Percentiles rank a stretch among this genome's conserved stretches.
These are phyloP conservation scores for Mormyrus hasselquistii DNA, from an alignment of 2,797 vertebrate genomes.

Conservation along the genomic window DNA sequence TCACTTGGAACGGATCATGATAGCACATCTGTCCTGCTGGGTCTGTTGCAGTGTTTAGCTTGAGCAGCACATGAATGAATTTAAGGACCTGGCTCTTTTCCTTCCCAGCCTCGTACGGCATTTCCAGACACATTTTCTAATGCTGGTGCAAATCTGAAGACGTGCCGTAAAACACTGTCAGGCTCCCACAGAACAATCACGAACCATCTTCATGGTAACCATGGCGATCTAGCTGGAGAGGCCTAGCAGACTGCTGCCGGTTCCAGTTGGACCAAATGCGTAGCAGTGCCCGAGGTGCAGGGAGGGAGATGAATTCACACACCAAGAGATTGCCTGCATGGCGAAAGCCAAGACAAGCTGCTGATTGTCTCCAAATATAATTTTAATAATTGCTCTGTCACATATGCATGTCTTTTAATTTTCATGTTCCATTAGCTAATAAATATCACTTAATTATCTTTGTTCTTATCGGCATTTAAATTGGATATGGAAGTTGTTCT, in stretches of 20 bases:
- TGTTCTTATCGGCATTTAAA: neutral
- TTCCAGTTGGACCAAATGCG: neutral
- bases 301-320: neutral
- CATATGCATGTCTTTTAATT: neutral
- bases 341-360: neutral
- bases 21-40: neutral
- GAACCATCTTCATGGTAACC: neutral
- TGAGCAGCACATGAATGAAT: neutral
- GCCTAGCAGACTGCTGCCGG: neutral
- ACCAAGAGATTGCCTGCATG: neutral
- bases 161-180: neutral
- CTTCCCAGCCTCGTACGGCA: neutral
- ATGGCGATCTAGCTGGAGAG: neutral
- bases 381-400: neutral
- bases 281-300: neutral
- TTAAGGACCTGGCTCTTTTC: neutral
- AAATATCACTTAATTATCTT: neutral
- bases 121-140: neutral
- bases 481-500: neutral
- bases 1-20: neutral
- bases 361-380: neutral
- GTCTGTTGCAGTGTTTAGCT: neutral
- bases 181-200: neutral
- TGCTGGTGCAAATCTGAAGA: neutral
- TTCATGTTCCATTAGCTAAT: neutral